Conservation (phyloP, 2,888 invertebrate species). For the Acleris laterana region DNA sequence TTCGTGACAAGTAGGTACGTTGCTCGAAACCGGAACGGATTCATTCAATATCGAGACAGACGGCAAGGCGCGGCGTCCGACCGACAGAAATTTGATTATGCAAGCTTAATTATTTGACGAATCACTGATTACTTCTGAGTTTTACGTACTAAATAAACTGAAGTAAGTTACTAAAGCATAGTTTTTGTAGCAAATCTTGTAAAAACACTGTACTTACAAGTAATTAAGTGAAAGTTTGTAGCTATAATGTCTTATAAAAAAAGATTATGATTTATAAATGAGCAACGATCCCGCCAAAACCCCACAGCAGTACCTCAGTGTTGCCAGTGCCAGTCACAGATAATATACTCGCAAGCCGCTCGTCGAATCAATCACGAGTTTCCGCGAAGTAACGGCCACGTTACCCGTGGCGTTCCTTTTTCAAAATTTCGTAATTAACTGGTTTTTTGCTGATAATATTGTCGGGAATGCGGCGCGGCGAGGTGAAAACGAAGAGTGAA, state of each 20-base stretch:
- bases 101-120: background rate
- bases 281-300: background rate
- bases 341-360: conserved; percentile 6
- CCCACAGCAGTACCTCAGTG: conserved; percentile 2
- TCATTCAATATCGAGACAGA: conserved; percentile 1
- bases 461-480: conserved; percentile 47
- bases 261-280: background rate
- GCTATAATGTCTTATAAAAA: background rate
- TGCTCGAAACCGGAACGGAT: conserved; percentile 3
- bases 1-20: background rate
- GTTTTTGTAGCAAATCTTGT: too few relatives aligned
- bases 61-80: background rate
- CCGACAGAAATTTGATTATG: background rate
- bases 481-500: conserved; percentile 31
- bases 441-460: conserved; percentile 58
- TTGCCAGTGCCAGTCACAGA: conserved; percentile 13
- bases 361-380: conserved; percentile 32
- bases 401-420: conserved; percentile 66
- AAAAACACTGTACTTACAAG: background rate
- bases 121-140: too few relatives aligned
- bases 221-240: background rate
- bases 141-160: too few relatives aligned
- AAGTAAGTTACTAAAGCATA: too few relatives aligned
- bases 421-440: conserved; percentile 72
- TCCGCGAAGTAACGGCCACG: conserved; percentile 46